Evolutionary conservation across 92 coral and sea anemone genomes (phyloP).

Genomic region (Epizoanthus fatuus): DNA sequence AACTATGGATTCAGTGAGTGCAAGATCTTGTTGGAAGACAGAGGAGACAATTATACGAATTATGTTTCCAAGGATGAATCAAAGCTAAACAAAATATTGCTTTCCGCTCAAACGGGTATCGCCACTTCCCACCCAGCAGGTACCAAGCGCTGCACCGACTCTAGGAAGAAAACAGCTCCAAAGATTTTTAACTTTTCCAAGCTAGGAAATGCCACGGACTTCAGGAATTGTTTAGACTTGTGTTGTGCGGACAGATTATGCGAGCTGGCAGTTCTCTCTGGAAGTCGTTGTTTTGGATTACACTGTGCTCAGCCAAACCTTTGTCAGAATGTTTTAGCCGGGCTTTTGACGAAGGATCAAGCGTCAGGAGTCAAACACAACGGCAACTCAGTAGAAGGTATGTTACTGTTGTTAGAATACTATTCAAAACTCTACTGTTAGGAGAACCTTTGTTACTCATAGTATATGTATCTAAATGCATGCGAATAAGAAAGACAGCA

Average conservation of each 20-base stretch:
- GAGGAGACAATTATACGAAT: neutral
- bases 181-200: conserved; percentile 20
- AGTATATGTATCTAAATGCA: no score
- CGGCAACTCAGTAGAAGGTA: neutral
- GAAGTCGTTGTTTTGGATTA: conserved; percentile 28
- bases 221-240: conserved; percentile 16
- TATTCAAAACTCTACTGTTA: no score
- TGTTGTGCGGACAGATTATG: conserved; percentile 31
- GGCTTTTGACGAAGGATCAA: conserved; percentile 22
- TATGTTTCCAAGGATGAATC: neutral
- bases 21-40: conserved; percentile 5
- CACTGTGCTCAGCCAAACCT: conserved; percentile 17
- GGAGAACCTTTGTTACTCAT: no score
- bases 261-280: conserved; percentile 22
- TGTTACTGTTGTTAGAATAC: neutral
- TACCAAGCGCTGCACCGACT: neutral
- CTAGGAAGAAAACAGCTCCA: neutral
- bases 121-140: conserved; percentile 24
- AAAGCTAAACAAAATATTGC: conserved; percentile 3
- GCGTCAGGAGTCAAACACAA: neutral
- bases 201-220: conserved; percentile 25
- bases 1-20: conserved; percentile 17
- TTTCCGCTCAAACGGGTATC: neutral
- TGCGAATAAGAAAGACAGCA: no score
- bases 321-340: conserved; percentile 15